Percentiles rank a stretch among this genome's conserved stretches.
These are phyloP conservation scores for Apostichopus japonicus DNA, from an alignment of 35 echinoderm and acorn worm genomes.

Conservation along the genomic window DNA sequence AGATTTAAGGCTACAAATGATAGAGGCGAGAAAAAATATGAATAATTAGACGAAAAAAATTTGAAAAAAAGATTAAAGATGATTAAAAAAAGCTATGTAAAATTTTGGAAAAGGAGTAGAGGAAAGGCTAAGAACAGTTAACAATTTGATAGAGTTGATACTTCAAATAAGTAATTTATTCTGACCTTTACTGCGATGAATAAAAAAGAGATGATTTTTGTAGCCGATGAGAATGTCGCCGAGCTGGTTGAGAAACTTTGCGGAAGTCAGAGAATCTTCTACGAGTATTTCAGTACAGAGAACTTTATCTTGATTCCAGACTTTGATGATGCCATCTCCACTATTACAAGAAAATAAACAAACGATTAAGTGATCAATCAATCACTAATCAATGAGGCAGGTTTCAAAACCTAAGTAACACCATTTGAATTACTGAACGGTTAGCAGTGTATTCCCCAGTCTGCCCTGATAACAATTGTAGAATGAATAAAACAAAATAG, in stretches of 20 bases:
- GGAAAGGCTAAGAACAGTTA: too few species aligned
- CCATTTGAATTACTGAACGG: background rate
- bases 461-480: too few species aligned
- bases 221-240: conserved; percentile 95
- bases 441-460: too few species aligned
- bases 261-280: conserved; percentile 68
- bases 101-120: background rate
- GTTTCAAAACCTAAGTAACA: background rate
- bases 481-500: too few species aligned
- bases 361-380: background rate
- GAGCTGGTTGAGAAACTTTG: conserved; percentile 70
- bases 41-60: too few species aligned
- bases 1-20: too few species aligned
- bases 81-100: background rate
- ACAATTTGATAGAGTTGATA: too few species aligned
- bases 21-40: too few species aligned
- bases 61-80: background rate
- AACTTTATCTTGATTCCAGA: conserved; percentile 80
- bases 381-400: too few species aligned
- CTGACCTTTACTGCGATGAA: conserved; percentile 88
- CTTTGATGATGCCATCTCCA: conserved; percentile 83
- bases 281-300: conserved; percentile 84
- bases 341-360: conserved; percentile 41
- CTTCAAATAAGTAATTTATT: background rate
- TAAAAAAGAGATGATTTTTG: conserved; percentile 89